Evolutionary conservation across 23 tunicate species (phyloP), one percentile per base, ranked within the genome.

Genomic region (Diplosoma virens): DNA sequence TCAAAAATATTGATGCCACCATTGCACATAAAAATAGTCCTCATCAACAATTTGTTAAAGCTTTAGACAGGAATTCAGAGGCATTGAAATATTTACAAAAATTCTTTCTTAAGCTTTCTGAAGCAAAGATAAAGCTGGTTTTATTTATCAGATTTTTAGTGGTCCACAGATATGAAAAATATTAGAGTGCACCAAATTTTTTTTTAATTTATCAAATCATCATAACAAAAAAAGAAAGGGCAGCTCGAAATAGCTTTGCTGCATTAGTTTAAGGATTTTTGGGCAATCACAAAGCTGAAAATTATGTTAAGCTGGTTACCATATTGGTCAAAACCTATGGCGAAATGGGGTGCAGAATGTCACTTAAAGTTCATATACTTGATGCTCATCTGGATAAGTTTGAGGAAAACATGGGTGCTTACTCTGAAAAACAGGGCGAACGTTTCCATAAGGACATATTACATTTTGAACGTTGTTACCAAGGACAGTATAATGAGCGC

Each of bases 181-280:
- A 18, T 9, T 64, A 6, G 71, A 64, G 34, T 28, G 71, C 71
- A 64, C 3, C 36, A 36, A 64, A 64, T 64, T 64, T 55, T 25
- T 20, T 64, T 6, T 25, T 25, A 64, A 64, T 25, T 28, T 64
- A n/a, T n/a, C n/a, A n/a, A n/a, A n/a, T n/a, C n/a, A n/a, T n/a
- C n/a, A n/a, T n/a, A 28, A 64, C 35, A 64, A 64, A 34, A 25
- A 64, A 25, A 36, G 11, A 64, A 36, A 25, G 71, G 71, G 71
- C 71, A 64, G 71, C n/a, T n/a, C n/a, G n/a, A n/a, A n/a, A n/a
- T n/a, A n/a, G n/a, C 71, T 64, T 29, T 64, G 71, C 37, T 64
- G 16, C 35, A 64, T 25, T 55, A 25, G 63, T 16, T 11, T 6
- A 20, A 14, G 63, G 24, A 55, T 55, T 55, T 55, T 55, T 20